phyloP scores from a whole-genome alignment of 2,888 invertebrate genomes.

The Luperina testacea region DNA sequence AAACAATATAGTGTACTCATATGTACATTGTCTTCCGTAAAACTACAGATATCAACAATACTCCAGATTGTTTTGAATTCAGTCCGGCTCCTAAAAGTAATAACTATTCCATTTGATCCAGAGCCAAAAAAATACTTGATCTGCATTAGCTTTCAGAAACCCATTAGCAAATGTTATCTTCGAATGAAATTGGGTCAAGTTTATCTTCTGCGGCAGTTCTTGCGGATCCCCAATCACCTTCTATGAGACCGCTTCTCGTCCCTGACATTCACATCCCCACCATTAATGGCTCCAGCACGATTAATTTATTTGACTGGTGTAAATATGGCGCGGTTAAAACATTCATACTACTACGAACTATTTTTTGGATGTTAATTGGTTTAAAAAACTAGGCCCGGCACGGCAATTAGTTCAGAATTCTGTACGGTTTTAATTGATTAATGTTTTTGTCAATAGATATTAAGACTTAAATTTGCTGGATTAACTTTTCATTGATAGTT shows the following conservation, averaged over 20 bases:
- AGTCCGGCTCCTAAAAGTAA: slow-evolving; percentile 1
- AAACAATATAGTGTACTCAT: background rate
- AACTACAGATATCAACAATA: background rate
- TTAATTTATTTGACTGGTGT: slow-evolving; percentile 20
- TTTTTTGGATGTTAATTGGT: slow-evolving; percentile 38
- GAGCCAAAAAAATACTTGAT: slow-evolving; percentile 46
- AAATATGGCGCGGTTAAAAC: slow-evolving; percentile 11
- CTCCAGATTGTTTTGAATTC: slow-evolving; percentile 7
- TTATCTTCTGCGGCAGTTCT: slow-evolving; percentile 48
- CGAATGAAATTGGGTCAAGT: slow-evolving; percentile 63
- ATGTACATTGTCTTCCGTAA: background rate
- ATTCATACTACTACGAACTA: background rate
- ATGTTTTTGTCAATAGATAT: slow-evolving; percentile 1
- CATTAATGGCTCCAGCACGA: slow-evolving; percentile 12
- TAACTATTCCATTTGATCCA: slow-evolving; percentile 41
- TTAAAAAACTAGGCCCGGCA: slow-evolving; percentile 21
- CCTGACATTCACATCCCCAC: slow-evolving; percentile 43
- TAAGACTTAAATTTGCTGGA: background rate
- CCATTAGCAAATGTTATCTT: slow-evolving; percentile 54
- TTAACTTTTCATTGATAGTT: background rate
- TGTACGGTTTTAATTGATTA: slow-evolving; percentile 30
- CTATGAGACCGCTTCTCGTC: slow-evolving; percentile 15
- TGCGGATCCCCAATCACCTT: slow-evolving; percentile 23
- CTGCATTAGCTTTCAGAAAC: slow-evolving; percentile 46
- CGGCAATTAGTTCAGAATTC: slow-evolving; percentile 20